These are phyloP conservation scores for Triplophysa dalaica DNA, from an alignment of 2,113 vertebrate genomes.

Conservation along the genomic window DNA sequence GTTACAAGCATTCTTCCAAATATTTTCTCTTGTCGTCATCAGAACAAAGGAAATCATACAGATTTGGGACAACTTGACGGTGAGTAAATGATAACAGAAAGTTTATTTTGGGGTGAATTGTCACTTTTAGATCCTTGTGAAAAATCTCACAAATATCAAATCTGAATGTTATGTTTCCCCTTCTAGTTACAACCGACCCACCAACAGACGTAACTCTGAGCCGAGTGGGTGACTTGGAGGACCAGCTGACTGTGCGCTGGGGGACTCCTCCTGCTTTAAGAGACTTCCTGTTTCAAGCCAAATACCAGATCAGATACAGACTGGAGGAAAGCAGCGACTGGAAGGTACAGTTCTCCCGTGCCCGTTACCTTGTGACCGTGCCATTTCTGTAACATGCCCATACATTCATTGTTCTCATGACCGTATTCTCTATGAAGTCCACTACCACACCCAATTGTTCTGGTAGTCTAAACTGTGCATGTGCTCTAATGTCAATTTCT, in stretches of 20 bases:
- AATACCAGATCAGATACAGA: constrained; percentile 96
- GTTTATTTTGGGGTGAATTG: no score
- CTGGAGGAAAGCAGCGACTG: constrained; percentile 92
- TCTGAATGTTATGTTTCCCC: background rate
- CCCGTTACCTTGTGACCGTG: background rate
- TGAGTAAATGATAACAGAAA: no score
- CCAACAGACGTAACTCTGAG: constrained; percentile 87
- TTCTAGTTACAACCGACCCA: constrained; percentile 90
- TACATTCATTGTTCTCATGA: background rate
- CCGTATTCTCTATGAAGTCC: background rate
- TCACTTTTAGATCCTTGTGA: no score
- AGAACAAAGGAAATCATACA: no score
- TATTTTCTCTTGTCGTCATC: no score
- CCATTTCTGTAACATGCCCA: background rate
- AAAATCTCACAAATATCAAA: background rate
- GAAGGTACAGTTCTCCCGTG: constrained; percentile 78
- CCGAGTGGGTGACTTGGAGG: constrained; percentile 87
- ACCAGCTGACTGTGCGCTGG: constrained; percentile 94
- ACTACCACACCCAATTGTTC: background rate
- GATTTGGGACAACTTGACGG: no score
- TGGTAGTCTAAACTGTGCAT: background rate
- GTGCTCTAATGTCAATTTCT: background rate
- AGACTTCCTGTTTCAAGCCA: constrained; percentile 95
- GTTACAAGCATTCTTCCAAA: no score
- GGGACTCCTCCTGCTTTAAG: constrained; percentile 86